Evolutionary conservation across 2,888 invertebrate genomes (phyloP), one percentile per base, ranked within the genome.

Genomic region (Spisula subtruncata): DNA sequence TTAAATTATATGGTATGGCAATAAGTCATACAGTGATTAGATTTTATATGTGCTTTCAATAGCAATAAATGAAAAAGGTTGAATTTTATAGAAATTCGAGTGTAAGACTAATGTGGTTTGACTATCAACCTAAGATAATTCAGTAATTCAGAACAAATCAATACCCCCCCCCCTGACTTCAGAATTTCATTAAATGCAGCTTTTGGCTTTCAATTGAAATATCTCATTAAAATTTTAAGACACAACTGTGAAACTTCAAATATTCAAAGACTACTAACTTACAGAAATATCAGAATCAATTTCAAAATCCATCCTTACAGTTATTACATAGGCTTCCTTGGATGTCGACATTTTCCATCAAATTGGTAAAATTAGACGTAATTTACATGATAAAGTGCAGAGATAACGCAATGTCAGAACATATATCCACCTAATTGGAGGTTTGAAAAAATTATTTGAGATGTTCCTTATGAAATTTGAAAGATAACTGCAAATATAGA

Each of bases 261-360:
- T 75, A 32, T 75, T 75, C 18, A 8, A 29, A 75, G 12, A 35
- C 32, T 75, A 35, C 1, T 0, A 18, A 35, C 16, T 35, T 5
- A 75, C 18, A 14, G 12, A 71, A 75, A 75, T 20, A 75, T 75
- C 75, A 75, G 35, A 75, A 75, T 75, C 35, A 32, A 75, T 32
- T 75, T 75, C 6, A 75, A 35, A 75, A 75, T 32, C 35, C 16
- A 32, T 35, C 35, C 8, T 29, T 14, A 18, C 16, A 32, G 32
- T 75, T 75, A 25, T 32, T 32, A 18, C 75, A 32, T 25, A 6
- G 12, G 5, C 12, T 32, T 35, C 12, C 16, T 32, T 75, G 35
- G 25, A 75, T 60, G 25, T 25, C 71, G 16, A 16, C 16, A 71
- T 71, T 32, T 71, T 71, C 32, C 14, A 71, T 71, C 32, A 71